Base-by-base conservation (phyloP, 2,797 vertebrate species). In the Hypotaenidia okinawae region DNA sequence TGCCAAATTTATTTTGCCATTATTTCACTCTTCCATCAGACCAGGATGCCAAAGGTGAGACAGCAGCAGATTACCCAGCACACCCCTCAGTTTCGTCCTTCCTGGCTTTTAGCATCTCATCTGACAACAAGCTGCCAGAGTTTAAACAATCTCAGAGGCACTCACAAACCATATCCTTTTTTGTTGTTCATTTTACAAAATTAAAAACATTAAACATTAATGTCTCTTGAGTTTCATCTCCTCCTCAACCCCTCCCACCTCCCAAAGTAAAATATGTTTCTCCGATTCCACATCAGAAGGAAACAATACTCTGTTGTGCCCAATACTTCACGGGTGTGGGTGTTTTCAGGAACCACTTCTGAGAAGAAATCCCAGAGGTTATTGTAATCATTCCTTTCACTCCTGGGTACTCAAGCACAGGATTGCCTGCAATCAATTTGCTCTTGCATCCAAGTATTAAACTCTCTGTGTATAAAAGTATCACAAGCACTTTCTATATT, bases 361-460 rank as follows among this genome's bases (percentile, higher is more conserved):
- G 88, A 96, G 96, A 90, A 93, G 62, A 94, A 97, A 95, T 98
- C 96, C 97, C 97, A 94, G 96, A 97, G 93, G 97, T 96, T 95
- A 92, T 92, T 83, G 61, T 93, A 94, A 92, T 97, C 94, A 97
- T 97, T 96, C 96, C 94, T 97, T 98, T 96, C 95, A 97, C 97
- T 97, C 96, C 79, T 89, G 97, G 92, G 95, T 97, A 89, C 95
- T 97, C 95, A 95, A 96, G 96, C 95, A 96, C 96, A 96, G 96
- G 96, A 97, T 93, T 97, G 97, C 94, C 97, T 97, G 97, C 97
- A 98, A 97, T 98, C 97, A 98, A 98, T 98, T 97, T 97, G 93
- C 95, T 97, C 95, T 97, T 95, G 97, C 88, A 97, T 96, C 85
- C 92, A 89, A 90, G 86, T 93, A 97, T 95, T 97, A 97, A 97